Evolutionary conservation across 2,113 vertebrate species (phyloP).

Genomic region (Gorsachius goisagi): DNA sequence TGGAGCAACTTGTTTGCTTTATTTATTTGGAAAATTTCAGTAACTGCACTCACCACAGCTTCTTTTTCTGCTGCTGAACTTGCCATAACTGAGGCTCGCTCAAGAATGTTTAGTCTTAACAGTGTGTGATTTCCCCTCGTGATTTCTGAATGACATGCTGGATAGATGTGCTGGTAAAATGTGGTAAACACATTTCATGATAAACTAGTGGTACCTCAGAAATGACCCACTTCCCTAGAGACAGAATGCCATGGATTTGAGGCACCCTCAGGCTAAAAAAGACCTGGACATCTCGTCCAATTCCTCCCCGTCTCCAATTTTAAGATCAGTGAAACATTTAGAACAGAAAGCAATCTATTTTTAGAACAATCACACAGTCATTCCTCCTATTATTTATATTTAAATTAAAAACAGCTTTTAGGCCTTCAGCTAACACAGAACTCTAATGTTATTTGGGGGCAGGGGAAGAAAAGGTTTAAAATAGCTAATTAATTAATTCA

Average conservation of each 20-base stretch:
- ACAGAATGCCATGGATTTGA: conserved; percentile 17
- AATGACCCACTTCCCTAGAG: background rate
- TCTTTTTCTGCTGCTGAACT: conserved; percentile 62
- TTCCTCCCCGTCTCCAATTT: background rate
- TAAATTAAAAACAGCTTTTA: conserved; percentile 57
- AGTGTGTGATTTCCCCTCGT: conserved; percentile 70
- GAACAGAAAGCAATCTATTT: conserved; percentile 45
- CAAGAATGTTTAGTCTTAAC: conserved; percentile 73
- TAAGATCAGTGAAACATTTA: conserved; percentile 35
- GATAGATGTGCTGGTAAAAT: conserved; percentile 54
- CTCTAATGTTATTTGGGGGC: background rate
- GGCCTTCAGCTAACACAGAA: background rate
- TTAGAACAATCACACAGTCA: conserved; percentile 27
- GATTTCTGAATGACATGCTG: conserved; percentile 62
- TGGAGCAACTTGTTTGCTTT: conserved; percentile 78
- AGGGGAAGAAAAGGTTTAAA: background rate
- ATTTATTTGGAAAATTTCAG: conserved; percentile 82
- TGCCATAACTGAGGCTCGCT: conserved; percentile 65
- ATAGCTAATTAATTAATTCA: background rate
- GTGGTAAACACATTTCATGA: conserved; percentile 67
- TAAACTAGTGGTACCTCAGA: conserved; percentile 53
- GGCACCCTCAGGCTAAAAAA: conserved; percentile 28
- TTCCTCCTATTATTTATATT: conserved; percentile 42
- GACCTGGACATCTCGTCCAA: background rate
- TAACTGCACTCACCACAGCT: conserved; percentile 63